Evolutionary conservation across 2,113 vertebrate genomes (phyloP).

Genomic region (Rousettus leschenaultii): DNA sequence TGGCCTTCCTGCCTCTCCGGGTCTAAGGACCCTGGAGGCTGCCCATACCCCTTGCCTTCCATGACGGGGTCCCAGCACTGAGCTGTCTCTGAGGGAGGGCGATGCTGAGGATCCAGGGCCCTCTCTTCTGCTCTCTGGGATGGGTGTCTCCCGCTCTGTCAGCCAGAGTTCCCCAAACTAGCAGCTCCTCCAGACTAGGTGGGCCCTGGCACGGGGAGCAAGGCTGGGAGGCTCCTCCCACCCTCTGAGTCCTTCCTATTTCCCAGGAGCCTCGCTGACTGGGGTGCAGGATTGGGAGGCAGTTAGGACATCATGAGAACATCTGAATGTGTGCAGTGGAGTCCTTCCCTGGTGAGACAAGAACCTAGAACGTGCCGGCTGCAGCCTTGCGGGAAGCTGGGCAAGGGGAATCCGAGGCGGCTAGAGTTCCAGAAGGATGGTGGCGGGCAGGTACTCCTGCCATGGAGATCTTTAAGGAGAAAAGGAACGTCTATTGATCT

Average conservation of each 20-base stretch:
- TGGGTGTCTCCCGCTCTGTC: background rate
- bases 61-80: background rate
- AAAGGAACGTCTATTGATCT: background rate
- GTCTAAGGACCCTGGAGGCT: background rate
- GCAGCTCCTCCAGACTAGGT: background rate
- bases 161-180: background rate
- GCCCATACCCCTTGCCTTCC: background rate
- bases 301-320: background rate
- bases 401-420: background rate
- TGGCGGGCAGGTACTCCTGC: accelerated
- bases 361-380: background rate
- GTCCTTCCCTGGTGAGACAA: accelerated
- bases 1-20: background rate
- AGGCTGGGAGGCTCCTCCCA: background rate
- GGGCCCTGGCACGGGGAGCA: background rate
- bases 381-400: background rate
- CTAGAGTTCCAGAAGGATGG: background rate
- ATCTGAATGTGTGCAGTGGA: background rate
- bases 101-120: background rate
- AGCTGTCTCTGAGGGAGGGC: background rate
- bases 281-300: background rate
- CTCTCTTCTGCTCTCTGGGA: background rate
- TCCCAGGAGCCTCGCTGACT: background rate
- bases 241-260: background rate
- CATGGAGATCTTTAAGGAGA: background rate